Base-by-base conservation (phyloP, 2,888 invertebrate genomes). In the Acleris emargana region DNA sequence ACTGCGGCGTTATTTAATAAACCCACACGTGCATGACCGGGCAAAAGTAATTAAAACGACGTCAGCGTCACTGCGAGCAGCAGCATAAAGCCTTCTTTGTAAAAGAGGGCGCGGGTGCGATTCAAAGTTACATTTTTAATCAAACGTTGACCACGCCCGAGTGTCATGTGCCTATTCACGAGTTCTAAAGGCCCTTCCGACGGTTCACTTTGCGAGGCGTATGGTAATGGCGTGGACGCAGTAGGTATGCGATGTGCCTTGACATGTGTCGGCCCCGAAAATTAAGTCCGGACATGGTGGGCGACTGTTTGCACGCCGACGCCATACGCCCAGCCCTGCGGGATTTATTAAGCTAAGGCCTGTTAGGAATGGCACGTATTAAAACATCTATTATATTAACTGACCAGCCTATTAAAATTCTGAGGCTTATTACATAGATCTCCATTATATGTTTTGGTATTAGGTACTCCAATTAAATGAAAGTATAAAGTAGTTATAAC, bases 181-280 rank as follows among this genome's bases (percentile, higher is more conserved):
- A 85, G 85, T 82, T 83, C 81, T 83, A 81, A 84, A 84, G 83
- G 87, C 83, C 81, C 81, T 81, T 84, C 81, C 80, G 76, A 75
- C 78, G 81, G 81, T 79, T 84, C 83, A 82, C 81, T 84, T 84
- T 85, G 83, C 82, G 80, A 73, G 77, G 74, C 77, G 82, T 87
- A 87, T 88, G 88, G 83, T 89, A 90, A 90, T 90, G 86, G 84
- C 82, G 75, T 79, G 85, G 80, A 84, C 84, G 80, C 83, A 82
- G 81, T 59, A 64, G 58, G 54, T 79, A 84, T 73, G 74, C 85
- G 87, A 86, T 86, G 84, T 77, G 86, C 78, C 79, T 79, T 88
- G 90, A 89, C 87, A 88, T 88, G 84, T 89, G 89, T 87, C 85
- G 80, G 77, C 80, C 80, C 75, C 78, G 81, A 86, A 87, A 89